A percentile compares a stretch with the other conserved stretches of the same genome.
phyloP scores from a whole-genome alignment of 2,888 invertebrate species.

The Hoplodrina ambigua region DNA sequence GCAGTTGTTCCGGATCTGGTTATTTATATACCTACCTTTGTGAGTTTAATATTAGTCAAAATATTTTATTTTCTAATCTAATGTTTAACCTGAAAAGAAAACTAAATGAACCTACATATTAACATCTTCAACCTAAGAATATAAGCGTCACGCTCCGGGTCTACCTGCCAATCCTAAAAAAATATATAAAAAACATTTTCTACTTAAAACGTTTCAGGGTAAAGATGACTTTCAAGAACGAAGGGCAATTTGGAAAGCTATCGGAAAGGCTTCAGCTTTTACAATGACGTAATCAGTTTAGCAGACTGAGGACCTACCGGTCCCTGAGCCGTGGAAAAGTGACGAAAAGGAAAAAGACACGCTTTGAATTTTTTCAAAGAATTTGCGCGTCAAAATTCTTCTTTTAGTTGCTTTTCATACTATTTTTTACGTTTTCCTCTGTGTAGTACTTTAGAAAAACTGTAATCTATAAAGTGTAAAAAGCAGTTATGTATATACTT shows the following conservation, averaged over 20 bases:
- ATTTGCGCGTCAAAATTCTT: neutral
- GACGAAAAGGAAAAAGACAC: slow-evolving; percentile 3
- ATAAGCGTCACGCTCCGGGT: neutral
- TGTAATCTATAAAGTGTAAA: too few species aligned
- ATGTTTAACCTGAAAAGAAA: too few species aligned
- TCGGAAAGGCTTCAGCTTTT: slow-evolving; percentile 26
- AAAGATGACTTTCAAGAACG: slow-evolving; percentile 27
- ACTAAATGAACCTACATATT: too few species aligned
- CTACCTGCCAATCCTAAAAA: neutral
- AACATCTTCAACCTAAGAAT: neutral
- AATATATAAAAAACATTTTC: neutral
- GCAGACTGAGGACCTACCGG: neutral
- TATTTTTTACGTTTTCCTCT: too few species aligned
- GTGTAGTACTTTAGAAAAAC: too few species aligned
- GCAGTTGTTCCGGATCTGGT: too few species aligned
- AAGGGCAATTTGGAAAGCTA: slow-evolving; percentile 45
- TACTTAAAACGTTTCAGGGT: slow-evolving; percentile 1
- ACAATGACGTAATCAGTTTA: slow-evolving; percentile 49
- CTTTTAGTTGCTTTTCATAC: neutral
- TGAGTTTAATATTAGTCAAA: too few species aligned
- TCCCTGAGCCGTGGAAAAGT: neutral
- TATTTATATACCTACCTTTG: too few species aligned
- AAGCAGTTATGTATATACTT: too few species aligned
- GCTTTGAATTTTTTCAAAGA: neutral
- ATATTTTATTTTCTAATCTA: too few species aligned